Evolutionary conservation across 64 coral and sea anemone species (phyloP), one percentile per base, ranked within the genome.

Genomic region (Montipora foliosa): DNA sequence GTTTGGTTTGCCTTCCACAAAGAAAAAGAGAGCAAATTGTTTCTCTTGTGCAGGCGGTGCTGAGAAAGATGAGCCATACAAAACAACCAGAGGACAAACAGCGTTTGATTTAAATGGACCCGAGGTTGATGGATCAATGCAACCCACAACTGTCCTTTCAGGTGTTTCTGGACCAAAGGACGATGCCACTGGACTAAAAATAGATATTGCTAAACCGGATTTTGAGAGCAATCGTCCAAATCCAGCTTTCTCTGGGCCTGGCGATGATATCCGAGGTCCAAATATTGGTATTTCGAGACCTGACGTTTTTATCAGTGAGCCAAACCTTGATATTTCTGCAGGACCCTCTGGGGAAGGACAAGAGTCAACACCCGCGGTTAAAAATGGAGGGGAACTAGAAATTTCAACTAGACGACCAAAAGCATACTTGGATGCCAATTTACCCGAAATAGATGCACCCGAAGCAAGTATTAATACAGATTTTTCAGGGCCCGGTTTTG

Each of bases 1-100:
- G 17, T 47, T 69, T 10, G 46, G 46, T 49, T 47, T 69, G 1
- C 62, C 81, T 19, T 69, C 62, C 62, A 6, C 2, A 46, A 84
- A 84, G 81, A 84, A 84, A 49, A 84, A 84, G 44, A 17, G 81
- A 16, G 62, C 57, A 8, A 84, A 64, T 17, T 84, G 81, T 45
- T 71, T 84, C 13, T 84, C 81, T 3, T 84, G 81, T 8, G 62
- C 44, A n/a, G 81, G 61, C 19, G 44, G 15, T 10, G 57, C n/a
- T 1, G 60, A 84, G 6, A 68, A 84, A 69, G 61, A 19, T 8
- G 81, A 84, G 5, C 81, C 81, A 48, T 84, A 84, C 61, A 69
- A 15, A 84, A 69, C 37, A 69, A 69, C 13, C 3, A 84, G 20
- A 48, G 62, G 37, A 49, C 44, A 69, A 14, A 16, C 19, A 47